A percentile compares a stretch with the other conserved stretches of the same genome.
Conservation (phyloP, 2,113 vertebrate species). For the Chionomys nivalis region DNA sequence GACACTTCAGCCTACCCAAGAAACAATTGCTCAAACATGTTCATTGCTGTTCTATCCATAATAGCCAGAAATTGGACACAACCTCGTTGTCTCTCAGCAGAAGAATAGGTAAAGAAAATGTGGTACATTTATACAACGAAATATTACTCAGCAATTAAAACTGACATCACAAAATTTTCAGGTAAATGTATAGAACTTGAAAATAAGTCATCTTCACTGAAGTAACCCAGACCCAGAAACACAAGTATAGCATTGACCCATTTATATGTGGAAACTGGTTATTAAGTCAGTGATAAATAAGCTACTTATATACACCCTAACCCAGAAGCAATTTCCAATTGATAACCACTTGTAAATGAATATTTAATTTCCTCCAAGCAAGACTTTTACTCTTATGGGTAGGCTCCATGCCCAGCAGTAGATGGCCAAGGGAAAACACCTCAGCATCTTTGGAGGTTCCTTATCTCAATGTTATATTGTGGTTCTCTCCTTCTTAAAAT, state of each 20-base stretch:
- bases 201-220: background rate
- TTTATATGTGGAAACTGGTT: background rate
- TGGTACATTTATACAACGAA: background rate
- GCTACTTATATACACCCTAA: background rate
- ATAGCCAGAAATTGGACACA: background rate
- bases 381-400: background rate
- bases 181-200: background rate
- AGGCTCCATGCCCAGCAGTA: background rate
- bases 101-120: background rate
- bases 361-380: background rate
- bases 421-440: background rate
- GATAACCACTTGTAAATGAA: background rate
- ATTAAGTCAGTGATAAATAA: background rate
- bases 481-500: background rate
- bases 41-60: background rate
- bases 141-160: too few species aligned
- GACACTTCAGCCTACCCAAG: background rate
- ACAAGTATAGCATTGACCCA: background rate
- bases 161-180: background rate
- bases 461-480: background rate
- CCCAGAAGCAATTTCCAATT: background rate
- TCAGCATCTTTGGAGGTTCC: background rate
- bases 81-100: background rate
- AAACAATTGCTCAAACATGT: background rate
- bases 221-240: background rate